phyloP scores from a whole-genome alignment of 2,797 vertebrate species.

The Podargus strigoides region DNA sequence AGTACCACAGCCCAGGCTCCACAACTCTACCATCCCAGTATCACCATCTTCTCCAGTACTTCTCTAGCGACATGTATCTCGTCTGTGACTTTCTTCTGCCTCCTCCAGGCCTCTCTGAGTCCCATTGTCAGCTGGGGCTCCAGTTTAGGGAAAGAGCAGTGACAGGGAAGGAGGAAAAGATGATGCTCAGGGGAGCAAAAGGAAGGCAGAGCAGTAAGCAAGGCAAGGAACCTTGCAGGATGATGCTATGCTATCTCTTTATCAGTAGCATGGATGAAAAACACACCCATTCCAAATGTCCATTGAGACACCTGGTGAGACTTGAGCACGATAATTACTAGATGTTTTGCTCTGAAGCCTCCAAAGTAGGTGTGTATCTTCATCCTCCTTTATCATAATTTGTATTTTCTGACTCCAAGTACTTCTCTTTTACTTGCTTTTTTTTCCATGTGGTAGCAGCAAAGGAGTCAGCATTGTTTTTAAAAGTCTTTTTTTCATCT shows the following conservation, averaged over 20 bases:
- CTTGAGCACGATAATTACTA: neutral
- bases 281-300: neutral
- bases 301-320: neutral
- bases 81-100: neutral
- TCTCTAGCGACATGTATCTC: neutral
- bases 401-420: neutral
- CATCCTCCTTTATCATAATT: neutral
- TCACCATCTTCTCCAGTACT: neutral
- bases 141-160: neutral
- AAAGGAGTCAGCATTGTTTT: neutral
- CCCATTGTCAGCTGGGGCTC: neutral
- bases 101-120: neutral
- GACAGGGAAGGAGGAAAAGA: neutral
- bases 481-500: neutral
- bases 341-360: neutral
- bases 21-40: neutral
- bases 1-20: neutral
- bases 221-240: neutral
- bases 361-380: neutral
- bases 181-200: neutral
- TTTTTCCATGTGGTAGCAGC: neutral
- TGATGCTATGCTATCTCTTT: neutral
- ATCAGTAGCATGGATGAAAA: neutral
- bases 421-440: neutral
- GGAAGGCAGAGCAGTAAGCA: neutral